A percentile compares a stretch with the other conserved stretches of the same genome.
Evolutionary conservation across 2,797 vertebrate genomes (phyloP).

Genomic region (Glossophaga mutica): DNA sequence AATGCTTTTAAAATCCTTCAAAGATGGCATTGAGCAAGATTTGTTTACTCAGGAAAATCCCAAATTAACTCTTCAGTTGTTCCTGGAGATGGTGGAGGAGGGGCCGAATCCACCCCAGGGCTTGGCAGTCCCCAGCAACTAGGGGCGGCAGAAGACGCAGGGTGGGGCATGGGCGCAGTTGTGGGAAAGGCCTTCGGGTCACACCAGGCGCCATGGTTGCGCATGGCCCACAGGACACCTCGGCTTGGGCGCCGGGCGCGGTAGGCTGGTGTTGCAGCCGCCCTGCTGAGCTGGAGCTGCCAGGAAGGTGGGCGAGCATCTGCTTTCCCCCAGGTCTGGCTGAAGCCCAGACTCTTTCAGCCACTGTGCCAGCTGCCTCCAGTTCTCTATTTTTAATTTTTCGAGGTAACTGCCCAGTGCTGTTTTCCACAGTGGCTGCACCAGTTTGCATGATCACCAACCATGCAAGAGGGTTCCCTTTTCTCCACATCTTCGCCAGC

Average conservation of each 20-base stretch:
- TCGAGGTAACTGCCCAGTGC: not conserved
- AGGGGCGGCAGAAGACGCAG: not conserved
- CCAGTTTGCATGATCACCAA: not conserved
- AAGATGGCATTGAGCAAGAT: not conserved
- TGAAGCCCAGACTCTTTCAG: too few species aligned
- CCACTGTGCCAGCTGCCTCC: too few species aligned
- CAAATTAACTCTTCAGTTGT: not conserved
- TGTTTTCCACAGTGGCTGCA: not conserved
- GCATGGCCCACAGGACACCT: not conserved
- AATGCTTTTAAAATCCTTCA: not conserved
- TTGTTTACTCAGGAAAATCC: not conserved
- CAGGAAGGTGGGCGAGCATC: too few species aligned
- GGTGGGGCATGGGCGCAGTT: not conserved
- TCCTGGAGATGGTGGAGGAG: not conserved
- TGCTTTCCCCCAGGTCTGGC: too few species aligned
- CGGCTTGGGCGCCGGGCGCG: not conserved
- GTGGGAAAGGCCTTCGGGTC: not conserved
- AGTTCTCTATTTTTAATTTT: not conserved
- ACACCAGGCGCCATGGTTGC: fast-evolving
- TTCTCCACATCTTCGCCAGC: not conserved
- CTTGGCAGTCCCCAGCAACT: not conserved
- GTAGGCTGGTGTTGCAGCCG: not conserved
- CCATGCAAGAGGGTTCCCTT: not conserved
- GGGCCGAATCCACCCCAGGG: not conserved
- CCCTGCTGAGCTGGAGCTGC: not conserved